Conservation (phyloP, 2,797 vertebrate species). For the Cyprinella venusta region DNA sequence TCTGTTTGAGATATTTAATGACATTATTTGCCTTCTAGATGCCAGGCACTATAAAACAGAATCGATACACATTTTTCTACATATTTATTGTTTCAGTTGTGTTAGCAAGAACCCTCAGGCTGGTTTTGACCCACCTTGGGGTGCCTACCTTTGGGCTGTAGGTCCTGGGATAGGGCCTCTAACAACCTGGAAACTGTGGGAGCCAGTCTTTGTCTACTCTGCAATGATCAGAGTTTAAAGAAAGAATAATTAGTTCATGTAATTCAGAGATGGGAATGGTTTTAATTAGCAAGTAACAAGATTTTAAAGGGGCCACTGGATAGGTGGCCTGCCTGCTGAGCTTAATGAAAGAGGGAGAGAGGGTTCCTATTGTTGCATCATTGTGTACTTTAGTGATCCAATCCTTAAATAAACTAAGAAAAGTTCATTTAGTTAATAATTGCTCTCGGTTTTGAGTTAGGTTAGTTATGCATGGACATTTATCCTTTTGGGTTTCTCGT, state of each 20-base stretch:
- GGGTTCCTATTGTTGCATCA: constrained; percentile 53
- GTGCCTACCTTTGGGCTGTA: constrained; percentile 63
- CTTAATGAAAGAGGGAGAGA: constrained; percentile 65
- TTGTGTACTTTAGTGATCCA: background rate
- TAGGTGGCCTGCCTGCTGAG: constrained; percentile 73
- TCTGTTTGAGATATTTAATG: constrained; percentile 25
- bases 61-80: background rate
- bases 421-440: constrained; percentile 1
- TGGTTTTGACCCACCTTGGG: constrained; percentile 70
- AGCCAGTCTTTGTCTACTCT: constrained; percentile 65
- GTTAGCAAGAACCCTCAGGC: constrained; percentile 60
- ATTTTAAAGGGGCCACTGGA: constrained; percentile 80
- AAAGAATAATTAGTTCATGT: constrained; percentile 79
- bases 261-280: constrained; percentile 72
- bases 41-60: background rate
- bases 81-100: no score
- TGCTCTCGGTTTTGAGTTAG: background rate
- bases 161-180: constrained; percentile 67
- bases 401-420: background rate
- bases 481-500: constrained; percentile 63
- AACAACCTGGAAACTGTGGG: constrained; percentile 33
- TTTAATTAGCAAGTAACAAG: constrained; percentile 83
- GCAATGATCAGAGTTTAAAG: constrained; percentile 76
- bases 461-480: constrained; percentile 36
- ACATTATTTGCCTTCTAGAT: background rate